phyloP scores from a whole-genome alignment of 2,888 invertebrate species.

The Criorhina ranunculi region DNA sequence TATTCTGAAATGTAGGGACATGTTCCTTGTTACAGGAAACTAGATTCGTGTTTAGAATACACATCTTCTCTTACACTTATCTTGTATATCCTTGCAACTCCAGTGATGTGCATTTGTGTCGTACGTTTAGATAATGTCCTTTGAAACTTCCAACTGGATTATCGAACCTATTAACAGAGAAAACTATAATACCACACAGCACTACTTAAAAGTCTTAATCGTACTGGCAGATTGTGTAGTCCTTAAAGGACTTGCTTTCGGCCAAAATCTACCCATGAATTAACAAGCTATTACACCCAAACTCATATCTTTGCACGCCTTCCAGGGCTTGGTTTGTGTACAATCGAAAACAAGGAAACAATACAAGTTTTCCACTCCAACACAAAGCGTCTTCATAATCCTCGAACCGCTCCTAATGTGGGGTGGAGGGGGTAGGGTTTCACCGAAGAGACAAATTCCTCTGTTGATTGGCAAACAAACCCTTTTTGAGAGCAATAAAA shows the following conservation, averaged over 20 bases:
- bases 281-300: background rate
- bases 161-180: background rate
- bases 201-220: slow-evolving; percentile 13
- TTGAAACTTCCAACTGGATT: too few relatives aligned
- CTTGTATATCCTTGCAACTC: too few relatives aligned
- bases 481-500: slow-evolving; percentile 64
- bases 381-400: slow-evolving; percentile 30
- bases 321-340: background rate
- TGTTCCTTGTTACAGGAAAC: too few relatives aligned
- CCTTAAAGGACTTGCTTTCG: background rate
- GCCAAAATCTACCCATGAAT: background rate
- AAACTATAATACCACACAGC: background rate
- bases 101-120: too few relatives aligned
- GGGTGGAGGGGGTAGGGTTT: too few relatives aligned
- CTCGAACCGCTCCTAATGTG: background rate
- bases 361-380: slow-evolving; percentile 55
- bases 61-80: too few relatives aligned
- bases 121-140: too few relatives aligned
- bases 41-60: too few relatives aligned
- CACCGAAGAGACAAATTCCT: slow-evolving; percentile 50
- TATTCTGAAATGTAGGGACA: too few relatives aligned
- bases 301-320: slow-evolving; percentile 1
- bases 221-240: background rate
- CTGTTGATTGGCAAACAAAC: slow-evolving; percentile 69
- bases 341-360: slow-evolving; percentile 44